These are phyloP conservation scores for Pelodiscus sinensis DNA, from an alignment of 2,113 vertebrate genomes.

Conservation along the genomic window DNA sequence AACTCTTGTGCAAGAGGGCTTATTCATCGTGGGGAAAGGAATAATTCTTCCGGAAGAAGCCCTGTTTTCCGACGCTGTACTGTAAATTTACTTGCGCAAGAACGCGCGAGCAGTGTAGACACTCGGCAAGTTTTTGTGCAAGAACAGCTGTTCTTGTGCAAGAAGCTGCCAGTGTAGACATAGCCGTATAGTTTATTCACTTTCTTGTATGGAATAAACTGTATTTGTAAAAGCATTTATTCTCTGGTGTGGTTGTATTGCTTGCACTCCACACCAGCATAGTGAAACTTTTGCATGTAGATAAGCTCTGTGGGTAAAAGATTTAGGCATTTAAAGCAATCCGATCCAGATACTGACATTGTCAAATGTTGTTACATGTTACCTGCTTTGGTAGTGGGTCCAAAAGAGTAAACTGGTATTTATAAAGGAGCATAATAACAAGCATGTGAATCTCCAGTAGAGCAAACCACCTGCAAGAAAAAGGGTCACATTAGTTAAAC, in stretches of 20 bases:
- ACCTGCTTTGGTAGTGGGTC: conserved; percentile 74
- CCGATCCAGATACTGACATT: neutral
- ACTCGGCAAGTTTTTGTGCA: no score
- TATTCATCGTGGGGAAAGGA: no score
- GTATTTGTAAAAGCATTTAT: neutral
- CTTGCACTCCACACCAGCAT: neutral
- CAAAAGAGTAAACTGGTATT: conserved; percentile 73
- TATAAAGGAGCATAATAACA: conserved; percentile 71
- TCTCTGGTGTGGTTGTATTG: neutral
- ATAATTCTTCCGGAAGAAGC: no score
- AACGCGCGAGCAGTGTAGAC: no score
- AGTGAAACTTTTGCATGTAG: neutral
- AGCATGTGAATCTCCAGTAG: conserved; percentile 76
- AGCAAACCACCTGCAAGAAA: conserved; percentile 71
- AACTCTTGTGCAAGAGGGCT: no score
- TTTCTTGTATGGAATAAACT: neutral
- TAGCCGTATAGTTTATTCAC: neutral
- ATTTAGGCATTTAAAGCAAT: neutral
- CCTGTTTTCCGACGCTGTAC: no score
- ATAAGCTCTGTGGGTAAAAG: neutral
- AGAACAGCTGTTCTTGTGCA: no score
- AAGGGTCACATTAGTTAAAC: neutral
- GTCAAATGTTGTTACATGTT: neutral
- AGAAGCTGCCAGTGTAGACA: no score
- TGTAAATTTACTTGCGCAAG: no score